These are phyloP conservation scores for Oxycera nigricornis DNA, from an alignment of 2,888 invertebrate species.

Conservation along the genomic window DNA sequence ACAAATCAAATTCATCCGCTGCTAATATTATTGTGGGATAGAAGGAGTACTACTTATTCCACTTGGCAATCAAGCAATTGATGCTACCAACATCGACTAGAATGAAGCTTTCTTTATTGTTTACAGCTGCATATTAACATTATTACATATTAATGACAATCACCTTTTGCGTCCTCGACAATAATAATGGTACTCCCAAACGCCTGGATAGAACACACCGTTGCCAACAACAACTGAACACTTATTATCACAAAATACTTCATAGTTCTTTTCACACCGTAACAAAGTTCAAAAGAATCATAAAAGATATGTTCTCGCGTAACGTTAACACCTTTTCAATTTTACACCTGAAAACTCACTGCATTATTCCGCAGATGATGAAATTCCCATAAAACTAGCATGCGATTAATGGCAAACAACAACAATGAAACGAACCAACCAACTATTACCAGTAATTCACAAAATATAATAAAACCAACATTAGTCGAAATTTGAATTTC, in stretches of 20 bases:
- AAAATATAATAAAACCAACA: constrained; percentile 8
- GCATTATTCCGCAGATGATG: constrained; percentile 22
- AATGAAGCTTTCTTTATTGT: no score
- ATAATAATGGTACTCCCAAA: constrained; percentile 60
- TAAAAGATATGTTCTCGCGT: background rate
- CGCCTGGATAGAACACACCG: constrained; percentile 49
- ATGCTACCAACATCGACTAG: no score
- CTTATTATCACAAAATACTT: constrained; percentile 28
- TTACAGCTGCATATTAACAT: background rate
- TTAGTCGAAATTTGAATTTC: constrained; percentile 32
- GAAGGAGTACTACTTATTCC: no score
- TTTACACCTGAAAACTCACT: constrained; percentile 18
- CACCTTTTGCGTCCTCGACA: constrained; percentile 63
- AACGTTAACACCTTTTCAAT: constrained; percentile 9
- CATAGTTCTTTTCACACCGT: constrained; percentile 19
- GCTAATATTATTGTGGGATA: no score
- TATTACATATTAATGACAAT: no score
- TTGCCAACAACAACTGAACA: constrained; percentile 22
- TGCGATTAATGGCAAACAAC: background rate
- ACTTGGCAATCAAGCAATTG: no score
- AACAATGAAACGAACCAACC: constrained; percentile 24
- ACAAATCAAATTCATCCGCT: no score
- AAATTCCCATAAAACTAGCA: background rate
- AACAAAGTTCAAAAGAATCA: constrained; percentile 26
- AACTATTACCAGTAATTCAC: constrained; percentile 15